Conservation (phyloP, 2,113 vertebrate species). For the pig (Sus scrofa) region DNA sequence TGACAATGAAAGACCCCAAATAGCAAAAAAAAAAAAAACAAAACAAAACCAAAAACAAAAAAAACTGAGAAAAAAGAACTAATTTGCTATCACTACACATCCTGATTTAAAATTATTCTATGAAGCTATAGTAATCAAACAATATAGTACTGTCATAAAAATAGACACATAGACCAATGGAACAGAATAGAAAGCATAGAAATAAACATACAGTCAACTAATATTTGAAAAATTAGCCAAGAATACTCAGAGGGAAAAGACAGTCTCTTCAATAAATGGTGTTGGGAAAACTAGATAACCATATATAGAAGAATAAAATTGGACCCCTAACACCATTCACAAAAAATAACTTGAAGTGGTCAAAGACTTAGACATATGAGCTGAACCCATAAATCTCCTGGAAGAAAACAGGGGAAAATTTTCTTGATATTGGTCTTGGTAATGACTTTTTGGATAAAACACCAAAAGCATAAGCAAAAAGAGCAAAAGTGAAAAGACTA, state of each 20-base stretch:
- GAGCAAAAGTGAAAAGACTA: not conserved
- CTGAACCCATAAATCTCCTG: not conserved
- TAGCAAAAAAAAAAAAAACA: not conserved
- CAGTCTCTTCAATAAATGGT: not conserved
- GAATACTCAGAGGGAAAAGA: not conserved
- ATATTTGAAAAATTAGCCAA: not conserved
- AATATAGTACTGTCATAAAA: not conserved
- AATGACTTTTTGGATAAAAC: not conserved
- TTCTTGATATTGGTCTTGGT: not conserved
- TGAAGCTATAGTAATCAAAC: not conserved
- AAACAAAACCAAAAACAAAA: no score
- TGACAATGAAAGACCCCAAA: not conserved
- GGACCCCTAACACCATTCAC: not conserved
- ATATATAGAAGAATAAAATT: not conserved
- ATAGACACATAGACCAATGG: not conserved
- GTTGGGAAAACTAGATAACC: not conserved
- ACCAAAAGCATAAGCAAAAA: not conserved
- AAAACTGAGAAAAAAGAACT: not conserved
- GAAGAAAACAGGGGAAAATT: not conserved
- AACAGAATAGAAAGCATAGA: not conserved
- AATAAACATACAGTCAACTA: not conserved
- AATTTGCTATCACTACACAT: not conserved
- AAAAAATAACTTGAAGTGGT: not conserved
- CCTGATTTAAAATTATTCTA: not conserved
- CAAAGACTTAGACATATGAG: not conserved